Base-by-base conservation (phyloP, 30 jellyfish, hydroid and myxozoan genomes). In the Turritopsis rubra region DNA sequence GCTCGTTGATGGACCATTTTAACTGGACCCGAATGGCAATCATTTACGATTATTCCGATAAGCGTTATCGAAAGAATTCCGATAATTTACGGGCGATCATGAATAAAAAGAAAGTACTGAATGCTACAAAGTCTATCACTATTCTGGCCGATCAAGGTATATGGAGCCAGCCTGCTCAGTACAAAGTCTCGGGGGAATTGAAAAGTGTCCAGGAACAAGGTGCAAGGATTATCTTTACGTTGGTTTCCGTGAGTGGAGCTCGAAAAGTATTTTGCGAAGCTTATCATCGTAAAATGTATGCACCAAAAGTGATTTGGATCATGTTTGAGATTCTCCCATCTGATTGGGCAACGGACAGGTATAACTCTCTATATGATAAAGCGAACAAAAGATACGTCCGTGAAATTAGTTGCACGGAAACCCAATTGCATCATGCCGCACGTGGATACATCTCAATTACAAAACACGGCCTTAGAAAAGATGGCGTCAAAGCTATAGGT, bases 231-330 rank as follows among this genome's bases (percentile, higher is more conserved):
- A 91, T 91, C 7, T 30, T 87, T 27, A 88, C 94, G 0, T 91
- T 87, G 81, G 53, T 85, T 52, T 83, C 96, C 9, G 79, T 52
- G 16, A 21, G 65, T 28, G 98, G 98, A 5, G 98, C 98, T 8
- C 54, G 88, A 52, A 65, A 85, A 21, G 82, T 91, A 21, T 91
- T 91, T 83, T 91, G 98, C 73, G 96, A 91, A 95, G 96, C 95
- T 8, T 91, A 91, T 84, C 83, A 74, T 73, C 83, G 87, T 28
- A 82, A 88, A 30, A 87, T 91, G 96, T 81, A 72, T 60, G 91
- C 91, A 8, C 91, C 86, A 7, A 91, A 91, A 19, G 82, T 87
- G 28, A 88, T 88, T n/a, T 87, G 96, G 96, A 77, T 91, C 52
- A 65, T 86, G 20, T 79, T 79, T 80, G 95, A 79, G 27, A 65